Percentiles rank a stretch among this genome's conserved stretches.
phyloP scores from a whole-genome alignment of 2,888 invertebrate genomes.

The Chymomyza caudatula region DNA sequence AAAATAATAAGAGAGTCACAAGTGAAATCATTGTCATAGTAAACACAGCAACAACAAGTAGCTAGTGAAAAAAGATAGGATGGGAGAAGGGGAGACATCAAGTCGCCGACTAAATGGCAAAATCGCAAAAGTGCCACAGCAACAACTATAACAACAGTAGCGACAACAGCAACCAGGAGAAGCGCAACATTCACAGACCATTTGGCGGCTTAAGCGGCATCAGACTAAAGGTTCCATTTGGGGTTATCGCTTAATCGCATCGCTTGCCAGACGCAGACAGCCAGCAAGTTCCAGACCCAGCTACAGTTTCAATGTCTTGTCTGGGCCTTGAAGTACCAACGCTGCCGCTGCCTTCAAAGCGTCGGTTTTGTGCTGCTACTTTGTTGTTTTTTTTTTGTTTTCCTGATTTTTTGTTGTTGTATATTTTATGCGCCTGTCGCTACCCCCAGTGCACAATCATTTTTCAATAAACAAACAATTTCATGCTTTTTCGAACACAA shows the following conservation, averaged over 20 bases:
- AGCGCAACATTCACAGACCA: constrained; percentile 67
- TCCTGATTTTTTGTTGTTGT: constrained; percentile 16
- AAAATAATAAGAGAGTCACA: constrained; percentile 58
- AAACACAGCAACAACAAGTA: constrained; percentile 17
- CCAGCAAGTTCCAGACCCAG: neutral
- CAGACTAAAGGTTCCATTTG: constrained; percentile 53
- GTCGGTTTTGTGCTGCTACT: constrained; percentile 4
- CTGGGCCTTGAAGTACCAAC: neutral
- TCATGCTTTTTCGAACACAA: constrained; percentile 44
- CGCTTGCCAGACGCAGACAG: constrained; percentile 40
- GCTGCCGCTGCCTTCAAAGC: neutral
- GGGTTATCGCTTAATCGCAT: constrained; percentile 72
- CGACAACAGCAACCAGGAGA: neutral
- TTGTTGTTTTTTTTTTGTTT: constrained; percentile 36
- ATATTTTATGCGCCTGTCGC: constrained; percentile 11
- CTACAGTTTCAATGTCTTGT: neutral
- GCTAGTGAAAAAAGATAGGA: no score
- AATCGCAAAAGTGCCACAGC: constrained; percentile 50
- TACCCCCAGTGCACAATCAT: constrained; percentile 56
- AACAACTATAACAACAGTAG: constrained; percentile 32
- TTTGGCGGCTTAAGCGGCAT: constrained; percentile 59
- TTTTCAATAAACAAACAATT: constrained; percentile 73
- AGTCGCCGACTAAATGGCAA: constrained; percentile 26
- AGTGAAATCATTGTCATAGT: constrained; percentile 47
- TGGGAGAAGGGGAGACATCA: neutral